Evolutionary conservation across 2,113 vertebrate genomes (phyloP).

Genomic region (Nothocercus nigrocapillus): DNA sequence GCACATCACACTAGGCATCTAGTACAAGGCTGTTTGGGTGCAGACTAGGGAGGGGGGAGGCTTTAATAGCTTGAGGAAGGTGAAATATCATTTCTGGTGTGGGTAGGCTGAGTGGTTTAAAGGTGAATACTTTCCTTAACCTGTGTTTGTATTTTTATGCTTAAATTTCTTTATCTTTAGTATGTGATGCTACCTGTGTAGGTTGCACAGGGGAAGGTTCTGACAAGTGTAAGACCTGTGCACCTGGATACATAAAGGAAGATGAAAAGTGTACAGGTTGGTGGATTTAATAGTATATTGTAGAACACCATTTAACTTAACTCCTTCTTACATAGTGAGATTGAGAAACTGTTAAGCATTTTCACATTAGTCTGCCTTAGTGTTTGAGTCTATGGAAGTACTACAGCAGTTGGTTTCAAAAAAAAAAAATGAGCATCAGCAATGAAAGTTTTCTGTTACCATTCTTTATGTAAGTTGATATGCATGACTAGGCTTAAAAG

Average conservation of each 20-base stretch:
- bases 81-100: background rate
- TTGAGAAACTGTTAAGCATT: background rate
- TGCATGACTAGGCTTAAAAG: background rate
- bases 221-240: slow-evolving; percentile 80
- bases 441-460: background rate
- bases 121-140: background rate
- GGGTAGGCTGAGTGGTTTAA: background rate
- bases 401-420: background rate
- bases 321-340: background rate
- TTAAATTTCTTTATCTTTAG: slow-evolving; percentile 65
- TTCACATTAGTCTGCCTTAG: background rate
- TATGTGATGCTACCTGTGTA: slow-evolving; percentile 85
- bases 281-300: background rate
- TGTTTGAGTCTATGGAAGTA: background rate
- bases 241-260: slow-evolving; percentile 80
- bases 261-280: slow-evolving; percentile 86
- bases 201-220: slow-evolving; percentile 88
- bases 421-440: background rate
- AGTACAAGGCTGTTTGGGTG: background rate
- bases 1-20: background rate
- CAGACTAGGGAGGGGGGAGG: background rate
- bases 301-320: background rate
- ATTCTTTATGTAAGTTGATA: background rate
- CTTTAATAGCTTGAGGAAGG: background rate
- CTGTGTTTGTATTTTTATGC: accelerated